These are phyloP conservation scores for Dynastes tityus DNA, from an alignment of 2,888 invertebrate species.

Conservation along the genomic window DNA sequence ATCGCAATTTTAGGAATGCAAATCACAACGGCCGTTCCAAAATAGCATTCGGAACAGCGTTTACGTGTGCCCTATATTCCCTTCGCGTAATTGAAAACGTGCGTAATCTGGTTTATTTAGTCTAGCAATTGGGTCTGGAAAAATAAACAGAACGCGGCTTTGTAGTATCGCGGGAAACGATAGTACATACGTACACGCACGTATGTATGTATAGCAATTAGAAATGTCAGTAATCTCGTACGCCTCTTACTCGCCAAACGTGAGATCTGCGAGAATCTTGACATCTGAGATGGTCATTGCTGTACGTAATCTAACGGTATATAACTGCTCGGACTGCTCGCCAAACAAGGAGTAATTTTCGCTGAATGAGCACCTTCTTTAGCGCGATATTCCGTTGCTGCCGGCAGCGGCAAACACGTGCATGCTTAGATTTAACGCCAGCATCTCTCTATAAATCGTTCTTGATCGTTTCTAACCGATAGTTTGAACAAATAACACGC, in stretches of 20 bases:
- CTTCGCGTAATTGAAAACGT: slow-evolving; percentile 42
- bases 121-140: slow-evolving; percentile 40
- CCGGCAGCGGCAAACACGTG: slow-evolving; percentile 19
- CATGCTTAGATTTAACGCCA: not conserved
- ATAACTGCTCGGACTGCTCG: not conserved
- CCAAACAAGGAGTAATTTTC: slow-evolving; percentile 10
- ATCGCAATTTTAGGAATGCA: slow-evolving; percentile 37
- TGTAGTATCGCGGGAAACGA: slow-evolving; percentile 23
- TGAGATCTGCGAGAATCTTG: no score
- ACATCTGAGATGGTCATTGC: no score
- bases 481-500: not conserved
- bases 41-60: slow-evolving; percentile 18
- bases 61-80: slow-evolving; percentile 37
- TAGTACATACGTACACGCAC: not conserved
- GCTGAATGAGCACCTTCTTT: slow-evolving; percentile 31
- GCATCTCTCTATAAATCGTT: not conserved
- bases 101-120: slow-evolving; percentile 47
- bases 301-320: slow-evolving; percentile 25
- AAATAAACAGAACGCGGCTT: slow-evolving; percentile 34
- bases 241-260: no score
- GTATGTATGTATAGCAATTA: no score
- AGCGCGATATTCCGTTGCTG: slow-evolving; percentile 4
- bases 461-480: slow-evolving; percentile 2
- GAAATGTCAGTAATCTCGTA: no score
- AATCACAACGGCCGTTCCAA: slow-evolving; percentile 10